These are phyloP conservation scores for Radopholus similis DNA, from an alignment of 1,140 invertebrate species.

Conservation along the genomic window DNA sequence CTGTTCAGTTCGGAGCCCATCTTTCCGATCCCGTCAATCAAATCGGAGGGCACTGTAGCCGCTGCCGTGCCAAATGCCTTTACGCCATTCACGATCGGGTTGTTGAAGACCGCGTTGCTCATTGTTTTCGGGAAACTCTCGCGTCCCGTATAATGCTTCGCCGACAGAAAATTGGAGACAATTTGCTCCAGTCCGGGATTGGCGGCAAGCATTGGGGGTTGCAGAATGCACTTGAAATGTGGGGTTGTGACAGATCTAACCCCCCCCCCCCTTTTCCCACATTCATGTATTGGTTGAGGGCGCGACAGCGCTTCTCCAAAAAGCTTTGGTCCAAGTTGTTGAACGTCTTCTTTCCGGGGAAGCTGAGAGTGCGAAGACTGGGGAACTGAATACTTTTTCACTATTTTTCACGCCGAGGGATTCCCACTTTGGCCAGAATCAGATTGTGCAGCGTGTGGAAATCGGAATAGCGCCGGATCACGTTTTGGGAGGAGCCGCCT, in stretches of 20 bases:
- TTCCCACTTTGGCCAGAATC: conserved; percentile 62
- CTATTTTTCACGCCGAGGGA: neutral
- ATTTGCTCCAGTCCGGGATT: conserved; percentile 70
- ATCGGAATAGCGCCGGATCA: conserved; percentile 75
- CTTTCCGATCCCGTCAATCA: conserved; percentile 46
- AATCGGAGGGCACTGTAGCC: conserved; percentile 51
- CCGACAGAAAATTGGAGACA: conserved; percentile 73
- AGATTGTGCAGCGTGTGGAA: conserved; percentile 77
- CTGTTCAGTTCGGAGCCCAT: conserved; percentile 54
- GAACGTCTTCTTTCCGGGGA: conserved; percentile 87
- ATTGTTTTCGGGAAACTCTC: conserved; percentile 53
- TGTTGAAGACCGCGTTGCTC: conserved; percentile 48
- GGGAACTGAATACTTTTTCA: conserved; percentile 68
- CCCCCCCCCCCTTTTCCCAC: conserved; percentile 46
- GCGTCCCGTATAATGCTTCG: conserved; percentile 72
- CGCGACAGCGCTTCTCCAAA: conserved; percentile 77
- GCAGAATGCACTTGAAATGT: conserved; percentile 63
- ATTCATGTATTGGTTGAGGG: conserved; percentile 78
- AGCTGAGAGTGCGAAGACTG: conserved; percentile 73
- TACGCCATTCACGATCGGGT: conserved; percentile 46
- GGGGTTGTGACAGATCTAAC: neutral
- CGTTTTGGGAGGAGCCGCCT: conserved; percentile 68
- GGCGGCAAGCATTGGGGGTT: conserved; percentile 65
- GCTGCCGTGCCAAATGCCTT: conserved; percentile 56
- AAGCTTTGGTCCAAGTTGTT: conserved; percentile 84